Evolutionary conservation across 2,113 vertebrate genomes (phyloP).

Genomic region (Stigmatopora argus): DNA sequence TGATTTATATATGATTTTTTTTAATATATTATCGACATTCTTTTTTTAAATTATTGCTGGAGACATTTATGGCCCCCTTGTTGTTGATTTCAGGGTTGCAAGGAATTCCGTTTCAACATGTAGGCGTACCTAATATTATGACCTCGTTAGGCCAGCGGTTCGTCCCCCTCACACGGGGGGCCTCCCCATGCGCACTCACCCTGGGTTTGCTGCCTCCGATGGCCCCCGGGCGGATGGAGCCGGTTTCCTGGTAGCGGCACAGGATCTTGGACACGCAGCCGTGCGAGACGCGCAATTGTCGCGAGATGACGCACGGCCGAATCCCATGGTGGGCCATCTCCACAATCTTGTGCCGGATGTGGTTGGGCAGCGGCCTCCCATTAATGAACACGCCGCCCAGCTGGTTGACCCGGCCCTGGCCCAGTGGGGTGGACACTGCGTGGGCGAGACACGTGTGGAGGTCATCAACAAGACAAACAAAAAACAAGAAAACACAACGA

Average conservation of each 20-base stretch:
- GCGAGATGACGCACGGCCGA: constrained; percentile 95
- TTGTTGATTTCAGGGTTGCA: neutral
- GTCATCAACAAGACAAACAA: neutral
- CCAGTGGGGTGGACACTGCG: constrained; percentile 96
- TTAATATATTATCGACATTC: no score
- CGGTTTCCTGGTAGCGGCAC: constrained; percentile 96
- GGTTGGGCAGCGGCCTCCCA: constrained; percentile 91
- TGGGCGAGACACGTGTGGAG: constrained; percentile 26
- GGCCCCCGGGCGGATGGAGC: constrained; percentile 94
- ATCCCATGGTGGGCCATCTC: constrained; percentile 99
- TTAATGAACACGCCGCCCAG: constrained; percentile 99
- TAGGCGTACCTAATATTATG: neutral
- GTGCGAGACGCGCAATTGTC: constrained; percentile 92
- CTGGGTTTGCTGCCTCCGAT: constrained; percentile 98
- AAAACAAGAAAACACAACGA: neutral
- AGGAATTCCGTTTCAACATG: neutral
- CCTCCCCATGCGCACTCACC: constrained; percentile 76
- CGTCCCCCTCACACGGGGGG: neutral
- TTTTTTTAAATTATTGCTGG: neutral
- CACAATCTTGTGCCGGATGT: constrained; percentile 98
- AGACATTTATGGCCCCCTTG: neutral
- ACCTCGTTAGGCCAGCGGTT: neutral
- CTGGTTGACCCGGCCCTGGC: constrained; percentile 96
- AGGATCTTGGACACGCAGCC: constrained; percentile 98
- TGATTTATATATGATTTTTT: no score